Evolutionary conservation across 2,113 vertebrate species (phyloP), one percentile per base, ranked within the genome.

Genomic region (Menura novaehollandiae): DNA sequence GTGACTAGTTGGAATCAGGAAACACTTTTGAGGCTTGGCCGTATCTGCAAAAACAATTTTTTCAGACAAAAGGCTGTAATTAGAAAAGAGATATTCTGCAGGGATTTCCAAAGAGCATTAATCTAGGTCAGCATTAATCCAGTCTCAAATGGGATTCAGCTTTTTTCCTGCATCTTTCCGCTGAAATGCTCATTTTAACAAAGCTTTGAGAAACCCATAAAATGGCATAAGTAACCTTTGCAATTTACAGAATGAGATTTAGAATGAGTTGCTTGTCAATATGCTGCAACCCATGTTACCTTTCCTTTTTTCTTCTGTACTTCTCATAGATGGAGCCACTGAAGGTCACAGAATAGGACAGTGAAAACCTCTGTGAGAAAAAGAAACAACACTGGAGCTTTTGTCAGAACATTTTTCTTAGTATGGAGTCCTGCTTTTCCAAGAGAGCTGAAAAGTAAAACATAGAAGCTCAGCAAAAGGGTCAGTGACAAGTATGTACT

Each of bases 101-200:
- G 72, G 71, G 88, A 88, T 88, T 93, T 91, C 55, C 30, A 83
- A 83, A 93, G 68, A 94, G 10, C n/a, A 86, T 95, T 95, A 55
- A 88, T 91, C 82, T 85, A 90, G 75, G 55, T 80, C 79, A 93
- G 72, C 72, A 78, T 71, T 90, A 94, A 76, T 73, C 64, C 79
- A 49, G 35, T 63, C 75, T 91, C 52, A 63, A 83, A 47, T 64
- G 41, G 39, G 33, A 35, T 76, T 94, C 63, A 63, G 27, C 19
- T 33, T 68, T 64, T 78, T 73, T 33, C 63, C 51, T 56, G 20
- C 26, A 39, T 59, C 39, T 69, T 93, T 84, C 64, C 60, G 93
- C 21, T 44, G 37, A 91, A 91, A 78, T 46, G 22, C 2, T 63
- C 23, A 56, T 67, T 78, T 89, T 83, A 87, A 73, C 32, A 83